Conservation (phyloP, 2,113 vertebrate species). For the Cricetomys ansorgei region DNA sequence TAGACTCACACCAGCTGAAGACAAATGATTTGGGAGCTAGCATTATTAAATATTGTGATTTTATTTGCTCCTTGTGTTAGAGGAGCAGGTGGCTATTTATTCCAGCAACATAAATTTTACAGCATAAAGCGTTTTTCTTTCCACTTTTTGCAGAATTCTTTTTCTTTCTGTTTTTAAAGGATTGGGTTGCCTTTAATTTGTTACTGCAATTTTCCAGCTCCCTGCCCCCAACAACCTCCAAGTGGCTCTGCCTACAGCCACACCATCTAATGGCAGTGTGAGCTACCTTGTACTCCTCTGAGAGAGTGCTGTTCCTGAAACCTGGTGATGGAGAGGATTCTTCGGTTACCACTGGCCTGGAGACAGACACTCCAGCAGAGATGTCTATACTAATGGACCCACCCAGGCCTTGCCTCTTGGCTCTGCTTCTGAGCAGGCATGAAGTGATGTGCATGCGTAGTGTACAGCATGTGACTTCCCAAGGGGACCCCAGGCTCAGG, state of each 20-base stretch:
- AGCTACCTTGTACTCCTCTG: fast-evolving
- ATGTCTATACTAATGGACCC: fast-evolving
- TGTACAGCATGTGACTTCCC: fast-evolving
- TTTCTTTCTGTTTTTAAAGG: neutral
- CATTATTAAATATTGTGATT: constrained; percentile 33
- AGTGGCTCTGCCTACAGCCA: no score
- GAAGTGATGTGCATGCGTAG: fast-evolving
- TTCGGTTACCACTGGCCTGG: neutral
- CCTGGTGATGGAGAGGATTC: neutral
- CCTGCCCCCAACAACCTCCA: fast-evolving
- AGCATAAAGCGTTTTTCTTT: neutral
- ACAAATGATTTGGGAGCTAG: neutral
- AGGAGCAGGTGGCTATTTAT: constrained; percentile 11
- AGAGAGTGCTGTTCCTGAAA: neutral
- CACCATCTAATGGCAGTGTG: fast-evolving
- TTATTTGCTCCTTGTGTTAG: neutral
- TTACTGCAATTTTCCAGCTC: neutral
- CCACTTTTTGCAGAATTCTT: neutral
- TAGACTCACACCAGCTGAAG: neutral
- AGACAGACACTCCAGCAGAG: neutral
- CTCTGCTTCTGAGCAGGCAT: fast-evolving
- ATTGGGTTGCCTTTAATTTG: neutral
- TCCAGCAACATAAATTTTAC: neutral
- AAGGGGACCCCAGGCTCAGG: neutral
- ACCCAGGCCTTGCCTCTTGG: neutral